phyloP scores from a whole-genome alignment of 2,888 invertebrate genomes.

The Tromatobia lineatoria region DNA sequence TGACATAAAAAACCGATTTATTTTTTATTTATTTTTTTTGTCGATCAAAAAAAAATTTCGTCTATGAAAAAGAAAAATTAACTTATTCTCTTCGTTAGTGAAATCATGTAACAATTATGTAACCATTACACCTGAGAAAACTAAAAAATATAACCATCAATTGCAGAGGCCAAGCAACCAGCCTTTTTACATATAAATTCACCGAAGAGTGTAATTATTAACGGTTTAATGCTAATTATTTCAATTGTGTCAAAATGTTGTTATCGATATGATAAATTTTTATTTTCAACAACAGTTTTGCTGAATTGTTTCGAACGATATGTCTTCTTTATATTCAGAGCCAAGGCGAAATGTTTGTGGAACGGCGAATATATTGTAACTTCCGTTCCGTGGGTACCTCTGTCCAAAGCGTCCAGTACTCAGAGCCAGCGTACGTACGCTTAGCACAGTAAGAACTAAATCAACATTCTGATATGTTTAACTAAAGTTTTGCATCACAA shows the following conservation, averaged over 20 bases:
- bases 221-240: not conserved
- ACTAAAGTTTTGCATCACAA: too few relatives aligned
- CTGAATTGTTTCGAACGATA: conserved; percentile 4
- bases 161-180: not conserved
- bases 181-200: not conserved
- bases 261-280: not conserved
- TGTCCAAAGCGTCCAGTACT: conserved; percentile 51
- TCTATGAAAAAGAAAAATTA: too few relatives aligned
- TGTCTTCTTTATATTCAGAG: not conserved
- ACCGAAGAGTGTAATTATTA: not conserved
- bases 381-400: conserved; percentile 57
- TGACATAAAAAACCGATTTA: too few relatives aligned
- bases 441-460: not conserved
- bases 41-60: too few relatives aligned
- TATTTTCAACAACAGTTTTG: not conserved
- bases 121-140: too few relatives aligned
- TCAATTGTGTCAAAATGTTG: too few relatives aligned
- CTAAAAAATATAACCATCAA: not conserved
- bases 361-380: conserved; percentile 65
- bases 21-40: too few relatives aligned
- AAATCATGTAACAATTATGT: too few relatives aligned
- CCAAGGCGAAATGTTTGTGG: conserved; percentile 53
- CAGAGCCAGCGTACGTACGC: not conserved
- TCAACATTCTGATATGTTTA: too few relatives aligned
- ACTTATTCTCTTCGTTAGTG: too few relatives aligned